These are phyloP conservation scores for Dasyurus viverrinus DNA, from an alignment of 2,113 vertebrate species.

Conservation along the genomic window DNA sequence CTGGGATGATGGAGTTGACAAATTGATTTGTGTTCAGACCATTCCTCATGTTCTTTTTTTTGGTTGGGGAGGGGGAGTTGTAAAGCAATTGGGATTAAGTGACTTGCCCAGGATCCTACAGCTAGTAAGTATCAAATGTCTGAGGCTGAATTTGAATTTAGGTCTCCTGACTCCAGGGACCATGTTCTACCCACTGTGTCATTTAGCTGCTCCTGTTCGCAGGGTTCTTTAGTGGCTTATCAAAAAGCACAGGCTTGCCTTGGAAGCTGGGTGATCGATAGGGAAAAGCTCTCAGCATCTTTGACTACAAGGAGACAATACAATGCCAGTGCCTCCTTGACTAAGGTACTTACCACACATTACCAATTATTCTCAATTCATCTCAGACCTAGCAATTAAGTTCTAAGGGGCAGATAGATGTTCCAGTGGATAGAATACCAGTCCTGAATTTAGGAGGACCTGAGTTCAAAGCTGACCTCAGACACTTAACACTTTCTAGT, in stretches of 20 bases:
- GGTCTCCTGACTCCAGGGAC: no score
- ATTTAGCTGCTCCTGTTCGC: not conserved
- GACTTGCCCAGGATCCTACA: no score
- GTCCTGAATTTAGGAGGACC: no score
- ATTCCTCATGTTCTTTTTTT: not conserved
- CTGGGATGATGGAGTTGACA: not conserved
- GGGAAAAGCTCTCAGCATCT: not conserved
- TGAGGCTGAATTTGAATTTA: no score
- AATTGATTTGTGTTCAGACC: not conserved
- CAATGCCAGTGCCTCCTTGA: not conserved
- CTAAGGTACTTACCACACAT: not conserved
- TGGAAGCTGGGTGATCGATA: not conserved
- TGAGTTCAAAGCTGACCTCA: no score
- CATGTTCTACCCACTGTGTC: no score
- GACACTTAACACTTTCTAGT: no score
- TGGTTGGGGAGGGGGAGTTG: no score
- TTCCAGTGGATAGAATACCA: no score
- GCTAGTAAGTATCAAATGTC: no score
- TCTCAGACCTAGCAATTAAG: not conserved
- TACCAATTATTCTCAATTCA: not conserved
- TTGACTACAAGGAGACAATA: not conserved
- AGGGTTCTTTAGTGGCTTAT: not conserved
- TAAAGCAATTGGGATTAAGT: no score
- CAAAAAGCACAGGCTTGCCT: not conserved
- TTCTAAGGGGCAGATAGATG: not conserved